Base-by-base conservation (phyloP, 1,140 invertebrate genomes). In the Parapsyche elsis region DNA sequence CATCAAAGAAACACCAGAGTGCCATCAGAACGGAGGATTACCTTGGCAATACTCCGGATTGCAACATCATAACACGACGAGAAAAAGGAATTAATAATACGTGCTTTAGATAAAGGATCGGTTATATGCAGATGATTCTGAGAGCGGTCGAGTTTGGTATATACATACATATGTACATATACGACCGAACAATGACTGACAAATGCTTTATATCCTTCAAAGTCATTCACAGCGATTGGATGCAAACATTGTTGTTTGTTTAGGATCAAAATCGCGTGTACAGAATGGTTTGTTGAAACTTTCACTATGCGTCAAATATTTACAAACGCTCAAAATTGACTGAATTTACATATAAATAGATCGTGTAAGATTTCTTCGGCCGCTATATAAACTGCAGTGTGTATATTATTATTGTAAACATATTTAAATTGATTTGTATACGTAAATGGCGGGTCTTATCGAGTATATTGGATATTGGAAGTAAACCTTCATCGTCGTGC, bases 281-380 rank as follows among this genome's bases (percentile, higher is more conserved):
- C 12, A 12, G 64, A 67, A 30, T 67, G 21, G 24, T 67, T 30
- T 67, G 64, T 67, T 24, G 64, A 67, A 67, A 67, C 26, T 67
- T 67, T 67, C 64, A 67, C 64, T 67, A 24, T 67, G 21, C 24
- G 12, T 67, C 64, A 67, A 67, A 67, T 67, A 67, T 67, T 67
- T 67, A 23, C 24, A 9, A 10, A 23, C 64, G 14, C 64, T 21
- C 12, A 67, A 67, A 53, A 53, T 53, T 53, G 49, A 53, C 30
- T 38, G 30, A 38, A 38, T 38, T 38, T 38, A 38, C 30, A 38
- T 38, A 38, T 38, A 38, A 7, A 38, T 38, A 38, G 30, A 38
- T 38, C 1, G 7, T 38, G 7, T 38, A 38, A 38, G 1, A 38
- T 38, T 38, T 7, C 30, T 38, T 38, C 1, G 30, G 7, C 30